Evolutionary conservation across 2,888 invertebrate species (phyloP).

Genomic region (Stictocephala bisonia): DNA sequence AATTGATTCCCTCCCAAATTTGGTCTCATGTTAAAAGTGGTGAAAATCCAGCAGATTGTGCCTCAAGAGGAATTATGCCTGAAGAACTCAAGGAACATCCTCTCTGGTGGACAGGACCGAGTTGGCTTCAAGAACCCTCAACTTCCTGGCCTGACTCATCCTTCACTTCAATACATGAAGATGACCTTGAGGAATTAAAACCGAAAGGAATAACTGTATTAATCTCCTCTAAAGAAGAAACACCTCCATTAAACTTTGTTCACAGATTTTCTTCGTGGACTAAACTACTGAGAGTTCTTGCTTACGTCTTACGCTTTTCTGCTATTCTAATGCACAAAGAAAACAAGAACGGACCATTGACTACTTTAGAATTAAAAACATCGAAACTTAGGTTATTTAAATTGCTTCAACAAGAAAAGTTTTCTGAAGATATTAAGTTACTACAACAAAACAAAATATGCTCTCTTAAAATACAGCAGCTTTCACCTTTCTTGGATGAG

Average conservation of each 20-base stretch:
- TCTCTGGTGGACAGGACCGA: conserved; percentile 29
- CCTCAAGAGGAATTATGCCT: conserved; percentile 37
- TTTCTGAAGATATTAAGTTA: background rate
- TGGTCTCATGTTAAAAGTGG: conserved; percentile 36
- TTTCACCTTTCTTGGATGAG: background rate
- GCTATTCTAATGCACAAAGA: background rate
- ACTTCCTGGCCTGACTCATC: no score
- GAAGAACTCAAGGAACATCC: background rate
- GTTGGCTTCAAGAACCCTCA: background rate
- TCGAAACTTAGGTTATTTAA: background rate
- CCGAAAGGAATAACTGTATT: background rate
- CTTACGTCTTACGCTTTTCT: background rate
- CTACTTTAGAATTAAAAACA: background rate
- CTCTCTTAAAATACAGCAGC: background rate
- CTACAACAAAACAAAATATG: background rate
- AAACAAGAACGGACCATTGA: background rate
- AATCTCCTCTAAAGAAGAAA: background rate
- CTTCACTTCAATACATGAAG: background rate
- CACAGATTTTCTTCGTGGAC: background rate
- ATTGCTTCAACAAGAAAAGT: background rate
- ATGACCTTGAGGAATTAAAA: background rate
- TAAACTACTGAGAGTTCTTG: background rate
- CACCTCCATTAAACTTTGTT: background rate
- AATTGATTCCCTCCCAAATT: background rate
- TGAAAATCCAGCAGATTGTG: conserved; percentile 38